Evolutionary conservation across 1,140 invertebrate genomes (phyloP), one percentile per base, ranked within the genome.

Genomic region (Leptopilina boulardi): DNA sequence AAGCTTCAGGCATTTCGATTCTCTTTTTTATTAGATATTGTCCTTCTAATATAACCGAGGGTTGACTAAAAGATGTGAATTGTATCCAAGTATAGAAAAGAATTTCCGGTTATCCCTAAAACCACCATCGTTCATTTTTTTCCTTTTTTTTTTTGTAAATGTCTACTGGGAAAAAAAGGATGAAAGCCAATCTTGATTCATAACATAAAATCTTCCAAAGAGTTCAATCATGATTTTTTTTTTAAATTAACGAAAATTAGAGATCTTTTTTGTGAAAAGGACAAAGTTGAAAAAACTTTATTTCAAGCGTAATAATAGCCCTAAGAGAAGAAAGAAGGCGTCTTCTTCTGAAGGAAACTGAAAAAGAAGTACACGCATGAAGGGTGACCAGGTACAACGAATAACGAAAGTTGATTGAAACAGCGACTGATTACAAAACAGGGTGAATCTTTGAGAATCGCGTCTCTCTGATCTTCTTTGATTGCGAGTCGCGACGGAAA

Each of bases 1-100:
- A 72, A 59, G 72, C 81, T 80, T 26, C 26, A n/a, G 76, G 76
- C 81, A 85, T 82, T 78, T 85, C 74, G 34, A 77, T 78, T 73
- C 71, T 76, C 73, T 78, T 86, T n/a, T 87, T 86, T 87, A 87
- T 86, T 87, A 84, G 82, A 84, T 87, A 86, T 85, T 86, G 80
- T 85, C 76, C 80, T 77, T 80, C 77, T 87, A 86, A 83, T 84
- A 83, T 80, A 82, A 82, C 78, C 77, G 73, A 70, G 70, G 77
- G 74, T 34, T 44, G 34, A 77, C 56, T 75, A 41, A 10, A 51
- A n/a, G 19, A 56, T 4, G 54, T 44, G 51, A 11, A 54, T 54
- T 21, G 21, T 59, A 59, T 26, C 56, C 9, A 21, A 11, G 21
- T 2, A 21, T 26, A 59, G 59, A 30, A 66, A 66, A 8, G 59